Conservation (phyloP, 2,113 vertebrate species). For the Trogon surrucura region DNA sequence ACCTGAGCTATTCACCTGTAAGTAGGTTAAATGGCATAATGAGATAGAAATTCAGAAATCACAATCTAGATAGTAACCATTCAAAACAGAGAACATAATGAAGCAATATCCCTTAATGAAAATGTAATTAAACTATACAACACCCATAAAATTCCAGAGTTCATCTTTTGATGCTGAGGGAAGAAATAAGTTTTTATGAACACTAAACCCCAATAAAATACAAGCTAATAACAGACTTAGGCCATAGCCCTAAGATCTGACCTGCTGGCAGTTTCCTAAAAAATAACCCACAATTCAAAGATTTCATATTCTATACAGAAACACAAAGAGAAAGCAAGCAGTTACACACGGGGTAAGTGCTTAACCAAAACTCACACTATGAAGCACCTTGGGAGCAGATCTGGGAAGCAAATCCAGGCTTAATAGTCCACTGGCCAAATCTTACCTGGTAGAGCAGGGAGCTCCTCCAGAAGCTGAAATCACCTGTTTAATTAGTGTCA, state of each 20-base stretch:
- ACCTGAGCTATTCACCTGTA: not conserved
- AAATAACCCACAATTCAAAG: not conserved
- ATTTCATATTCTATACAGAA: not conserved
- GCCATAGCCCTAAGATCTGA: not conserved
- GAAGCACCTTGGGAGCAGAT: not conserved
- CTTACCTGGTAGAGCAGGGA: not conserved
- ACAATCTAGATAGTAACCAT: not conserved
- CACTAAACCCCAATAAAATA: not conserved
- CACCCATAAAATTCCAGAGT: not conserved
- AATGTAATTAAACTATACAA: not conserved
- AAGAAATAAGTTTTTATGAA: not conserved
- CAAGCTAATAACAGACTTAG: not conserved
- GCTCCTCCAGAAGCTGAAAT: not conserved
- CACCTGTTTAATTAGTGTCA: not conserved
- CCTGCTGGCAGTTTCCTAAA: not conserved
- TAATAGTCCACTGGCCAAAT: not conserved
- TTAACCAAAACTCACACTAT: not conserved
- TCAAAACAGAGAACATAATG: not conserved
- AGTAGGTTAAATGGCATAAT: not conserved
- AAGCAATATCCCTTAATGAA: not conserved
- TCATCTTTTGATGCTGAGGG: not conserved
- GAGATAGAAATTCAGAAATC: not conserved
- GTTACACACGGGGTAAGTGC: not conserved
- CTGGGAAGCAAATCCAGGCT: not conserved
- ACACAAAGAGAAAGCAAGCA: not conserved